Evolutionary conservation across 2,888 invertebrate genomes (phyloP), one percentile per base, ranked within the genome.

Genomic region (Ephialtes manifestator): DNA sequence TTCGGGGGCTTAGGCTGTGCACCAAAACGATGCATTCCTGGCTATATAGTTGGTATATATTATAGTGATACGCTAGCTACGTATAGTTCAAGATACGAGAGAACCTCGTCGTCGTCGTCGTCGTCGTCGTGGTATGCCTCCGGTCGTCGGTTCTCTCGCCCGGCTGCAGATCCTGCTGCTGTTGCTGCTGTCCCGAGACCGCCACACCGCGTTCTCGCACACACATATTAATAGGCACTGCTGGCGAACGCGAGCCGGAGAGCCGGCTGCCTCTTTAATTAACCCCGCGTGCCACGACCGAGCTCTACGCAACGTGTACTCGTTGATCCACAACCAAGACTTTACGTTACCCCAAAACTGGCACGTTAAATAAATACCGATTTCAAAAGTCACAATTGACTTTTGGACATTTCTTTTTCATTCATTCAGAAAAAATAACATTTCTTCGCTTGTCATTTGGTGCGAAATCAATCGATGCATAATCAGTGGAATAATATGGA

Each of bases 191-290:
- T 67, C 72, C 55, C 74, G 74, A 81, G 81, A 78, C 60, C 86
- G 83, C 83, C 68, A 68, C 58, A 55, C 75, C 74, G 70, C 71
- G 79, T 76, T 79, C 86, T 78, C 81, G 85, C 79, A 43, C 82
- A 84, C 85, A 87, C 83, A 87, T 89, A 88, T 88, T 88, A 87
- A 87, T 88, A 87, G 87, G 83, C 88, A 79, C 77, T 79, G 82
- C 84, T 86, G 87, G 85, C 83, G 81, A 87, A 85, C 71, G 84
- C 85, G 48, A 78, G 77, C 76, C 79, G 76, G 84, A 72, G 74
- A 82, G 81, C 89, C 84, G 86, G 88, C 89, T 89, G 89, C 88
- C 89, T 89, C 90, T 92, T 92, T 92, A 93, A 93, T 92, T 93
- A 92, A 92, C 88, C 90, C 86, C 87, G 86, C 89, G 89, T 90